Conservation (phyloP, 2,888 invertebrate genomes). For the Idaea biselata region DNA sequence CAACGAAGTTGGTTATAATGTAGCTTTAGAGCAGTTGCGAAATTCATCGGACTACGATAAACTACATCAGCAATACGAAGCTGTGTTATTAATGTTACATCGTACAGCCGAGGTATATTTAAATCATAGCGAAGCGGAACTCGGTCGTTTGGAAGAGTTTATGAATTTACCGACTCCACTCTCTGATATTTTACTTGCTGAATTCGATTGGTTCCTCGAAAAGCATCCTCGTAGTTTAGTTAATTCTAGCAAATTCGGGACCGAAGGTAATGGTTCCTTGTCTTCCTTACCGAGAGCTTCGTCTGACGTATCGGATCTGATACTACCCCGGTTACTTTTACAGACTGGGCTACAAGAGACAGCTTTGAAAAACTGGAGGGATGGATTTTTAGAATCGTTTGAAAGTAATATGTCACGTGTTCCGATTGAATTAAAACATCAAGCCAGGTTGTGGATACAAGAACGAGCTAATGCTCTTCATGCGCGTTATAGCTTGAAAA, state of each 20-base stretch:
- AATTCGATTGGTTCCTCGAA: constrained; percentile 57
- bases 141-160: constrained; percentile 55
- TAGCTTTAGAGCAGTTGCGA: constrained; percentile 56
- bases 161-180: constrained; percentile 47
- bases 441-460: constrained; percentile 57
- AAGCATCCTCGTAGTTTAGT: constrained; percentile 43
- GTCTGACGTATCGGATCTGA: constrained; percentile 20
- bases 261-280: neutral
- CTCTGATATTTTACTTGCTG: constrained; percentile 52
- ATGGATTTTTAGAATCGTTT: constrained; percentile 65
- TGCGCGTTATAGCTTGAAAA: constrained; percentile 58
- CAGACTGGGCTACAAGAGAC: constrained; percentile 56
- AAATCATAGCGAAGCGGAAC: constrained; percentile 53
- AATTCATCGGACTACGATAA: constrained; percentile 52
- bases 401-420: constrained; percentile 45
- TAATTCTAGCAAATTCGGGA: constrained; percentile 8
- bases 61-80: constrained; percentile 44
- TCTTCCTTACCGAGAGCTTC: constrained; percentile 20
- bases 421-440: constrained; percentile 49
- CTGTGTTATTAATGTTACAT: constrained; percentile 41
- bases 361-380: constrained; percentile 57
- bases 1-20: constrained; percentile 54
- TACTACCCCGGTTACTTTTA: constrained; percentile 48
- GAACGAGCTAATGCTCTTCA: constrained; percentile 47
- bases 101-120: constrained; percentile 46